Conservation (phyloP, 2,113 vertebrate genomes). For the Cololabis saira region DNA sequence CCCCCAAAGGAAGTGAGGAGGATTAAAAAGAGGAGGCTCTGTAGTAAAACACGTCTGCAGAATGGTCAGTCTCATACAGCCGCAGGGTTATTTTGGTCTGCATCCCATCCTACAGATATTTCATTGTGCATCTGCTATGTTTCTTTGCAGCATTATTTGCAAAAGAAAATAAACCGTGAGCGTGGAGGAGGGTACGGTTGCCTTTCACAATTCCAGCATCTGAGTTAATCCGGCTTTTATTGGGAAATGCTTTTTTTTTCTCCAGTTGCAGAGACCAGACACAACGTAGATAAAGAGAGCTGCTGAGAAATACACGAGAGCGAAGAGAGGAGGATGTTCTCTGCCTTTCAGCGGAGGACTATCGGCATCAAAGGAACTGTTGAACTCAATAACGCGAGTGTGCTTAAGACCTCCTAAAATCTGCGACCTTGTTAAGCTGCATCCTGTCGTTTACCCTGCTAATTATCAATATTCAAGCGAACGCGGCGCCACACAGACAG, state of each 20-base stretch:
- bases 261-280: conserved; percentile 10
- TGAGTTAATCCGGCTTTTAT: conserved; percentile 45
- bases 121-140: conserved; percentile 11
- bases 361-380: conserved; percentile 33
- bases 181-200: conserved; percentile 26
- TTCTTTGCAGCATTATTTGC: conserved; percentile 22
- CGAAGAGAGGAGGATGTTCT: conserved; percentile 26
- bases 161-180: background rate
- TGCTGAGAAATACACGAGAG: conserved; percentile 14
- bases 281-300: conserved; percentile 15
- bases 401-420: background rate
- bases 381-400: conserved; percentile 3
- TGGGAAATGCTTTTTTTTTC: conserved; percentile 23
- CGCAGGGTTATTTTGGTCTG: conserved; percentile 18
- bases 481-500: conserved; percentile 12
- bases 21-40: background rate
- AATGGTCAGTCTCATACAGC: conserved; percentile 14
- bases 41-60: conserved; percentile 19
- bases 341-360: conserved; percentile 29
- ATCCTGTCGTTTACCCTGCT: conserved; percentile 30
- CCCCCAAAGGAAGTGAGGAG: background rate
- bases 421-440: background rate
- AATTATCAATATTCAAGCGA: conserved; percentile 56
- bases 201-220: conserved; percentile 17
- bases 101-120: conserved; percentile 20